Evolutionary conservation across 2,888 invertebrate species (phyloP), one percentile per base, ranked within the genome.

Genomic region (Acutogordius australiensis): DNA sequence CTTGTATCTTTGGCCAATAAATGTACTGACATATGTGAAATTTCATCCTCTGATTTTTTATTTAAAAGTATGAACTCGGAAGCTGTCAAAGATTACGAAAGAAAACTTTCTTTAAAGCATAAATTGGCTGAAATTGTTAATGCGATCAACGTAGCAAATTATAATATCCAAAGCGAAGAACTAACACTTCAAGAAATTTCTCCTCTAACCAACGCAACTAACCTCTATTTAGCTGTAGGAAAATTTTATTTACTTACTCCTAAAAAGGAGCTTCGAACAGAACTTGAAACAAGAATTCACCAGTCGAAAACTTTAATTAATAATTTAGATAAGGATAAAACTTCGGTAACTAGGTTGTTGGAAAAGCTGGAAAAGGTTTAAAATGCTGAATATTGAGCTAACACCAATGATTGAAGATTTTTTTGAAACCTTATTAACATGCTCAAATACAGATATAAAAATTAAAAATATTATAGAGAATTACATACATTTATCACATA

Each of bases 241-340:
- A 51, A 51, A 51, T 51, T 51, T 51, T 51, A 51, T 23, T 23
- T 51, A 23, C 26, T n/a, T 23, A 21, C 51, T 21, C 51, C 51
- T 4, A 51, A 51, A 51, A 51, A 51, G 23, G 51, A 51, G 23
- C 51, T 51, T 4, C 13, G 51, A 51, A 8, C 13, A 8, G 51
- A 51, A 51, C 51, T 51, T n/a, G 51, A 51, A 51, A 51, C 51
- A 51, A 8, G 51, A 23, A 23, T 51, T 4, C 51, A 51, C 8
- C 51, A 51, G 4, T 51, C 51, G 4, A 51, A 51, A 51, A 51
- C 51, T n/a, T 23, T 51, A 4, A 4, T 51, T 13, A 8, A 51
- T 21, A 51, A 51, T 51, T 51, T 51, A 23, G 51, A 51, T n/a
- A 51, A 51, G 26, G 51, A 51, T 51, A 51, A 51, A 51, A n/a